Base-by-base conservation (phyloP, 2,888 invertebrate species). In the Trichogramma evanescens region DNA sequence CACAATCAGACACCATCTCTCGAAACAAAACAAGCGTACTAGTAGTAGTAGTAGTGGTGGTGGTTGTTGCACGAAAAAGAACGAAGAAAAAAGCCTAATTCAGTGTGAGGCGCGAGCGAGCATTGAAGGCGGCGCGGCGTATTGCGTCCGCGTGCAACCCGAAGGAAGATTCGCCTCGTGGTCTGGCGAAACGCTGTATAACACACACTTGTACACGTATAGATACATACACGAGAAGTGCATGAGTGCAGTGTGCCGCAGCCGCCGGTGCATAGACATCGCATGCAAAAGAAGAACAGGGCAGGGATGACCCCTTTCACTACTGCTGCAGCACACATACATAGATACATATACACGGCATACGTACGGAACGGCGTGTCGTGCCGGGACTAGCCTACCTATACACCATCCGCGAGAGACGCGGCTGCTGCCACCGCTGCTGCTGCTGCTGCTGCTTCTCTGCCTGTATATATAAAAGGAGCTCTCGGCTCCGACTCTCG, bases 261-360 rank as follows among this genome's bases (percentile, higher is more conserved):
- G 10, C 44, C 8, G 59, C 48, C 41, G 53, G 44, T 53, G 50
- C 46, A 53, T 26, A 26, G 26, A 26, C 26, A 13, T 13, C 13
- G 13, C 13, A 26, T 26, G 26, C 26, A 26, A 26, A 26, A 26
- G 56, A 40, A 54, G 73, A 73, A 72, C 72, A 74, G 71, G 76
- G 77, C 77, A 77, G 77, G 77, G 77, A 77, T 77, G 77, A 77
- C 77, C 77, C 77, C 77, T 77, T 77, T 78, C 77, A 78, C 77
- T 75, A 72, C 48, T 41, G 26, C 26, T 26, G 26, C 26, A 26
- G 3, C 26, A 26, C 26, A 26, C 26, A 26, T 3, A 26, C 26
- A 26, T 3, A 26, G 26, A 26, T 26, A 26, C 3, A 26, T 13
- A 13, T n/a, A 2, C 13, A 13, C 13, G 2, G 13, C 26, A 26